Evolutionary conservation across 2,888 invertebrate species (phyloP).

Genomic region (Elmis aenea): DNA sequence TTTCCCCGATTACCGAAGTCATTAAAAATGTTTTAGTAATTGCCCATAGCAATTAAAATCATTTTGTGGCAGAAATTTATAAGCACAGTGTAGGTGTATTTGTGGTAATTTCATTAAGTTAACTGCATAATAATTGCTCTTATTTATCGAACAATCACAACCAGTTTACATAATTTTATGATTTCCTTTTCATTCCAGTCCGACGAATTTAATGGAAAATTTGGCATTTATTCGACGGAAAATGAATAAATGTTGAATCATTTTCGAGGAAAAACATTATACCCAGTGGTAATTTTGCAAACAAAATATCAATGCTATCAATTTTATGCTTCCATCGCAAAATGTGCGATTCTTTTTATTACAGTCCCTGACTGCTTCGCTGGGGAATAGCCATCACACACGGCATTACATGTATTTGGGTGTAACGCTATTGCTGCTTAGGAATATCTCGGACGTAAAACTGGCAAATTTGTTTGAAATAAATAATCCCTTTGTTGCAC

Average conservation of each 20-base stretch:
- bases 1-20: too few species aligned
- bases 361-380: too few species aligned
- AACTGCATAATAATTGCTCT: slow-evolving; percentile 8
- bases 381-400: too few species aligned
- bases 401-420: too few species aligned
- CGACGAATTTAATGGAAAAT: slow-evolving; percentile 9
- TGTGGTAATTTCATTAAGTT: slow-evolving; percentile 1
- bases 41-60: too few species aligned
- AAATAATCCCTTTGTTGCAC: too few species aligned
- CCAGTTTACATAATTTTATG: slow-evolving; percentile 9
- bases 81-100: slow-evolving; percentile 2
- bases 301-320: slow-evolving; percentile 8
- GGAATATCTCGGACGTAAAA: too few species aligned
- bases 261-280: slow-evolving; percentile 5
- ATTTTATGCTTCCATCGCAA: slow-evolving; percentile 8
- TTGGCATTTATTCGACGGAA: slow-evolving; percentile 8
- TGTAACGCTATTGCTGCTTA: too few species aligned
- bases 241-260: slow-evolving; percentile 10
- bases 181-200: slow-evolving; percentile 9
- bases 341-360: slow-evolving; percentile 9
- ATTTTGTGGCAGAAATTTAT: too few species aligned
- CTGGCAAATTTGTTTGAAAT: too few species aligned
- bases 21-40: too few species aligned
- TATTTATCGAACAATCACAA: slow-evolving; percentile 8
- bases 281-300: slow-evolving; percentile 4